Evolutionary conservation across 2,113 vertebrate species (phyloP).

Genomic region (Scopus umbretta): DNA sequence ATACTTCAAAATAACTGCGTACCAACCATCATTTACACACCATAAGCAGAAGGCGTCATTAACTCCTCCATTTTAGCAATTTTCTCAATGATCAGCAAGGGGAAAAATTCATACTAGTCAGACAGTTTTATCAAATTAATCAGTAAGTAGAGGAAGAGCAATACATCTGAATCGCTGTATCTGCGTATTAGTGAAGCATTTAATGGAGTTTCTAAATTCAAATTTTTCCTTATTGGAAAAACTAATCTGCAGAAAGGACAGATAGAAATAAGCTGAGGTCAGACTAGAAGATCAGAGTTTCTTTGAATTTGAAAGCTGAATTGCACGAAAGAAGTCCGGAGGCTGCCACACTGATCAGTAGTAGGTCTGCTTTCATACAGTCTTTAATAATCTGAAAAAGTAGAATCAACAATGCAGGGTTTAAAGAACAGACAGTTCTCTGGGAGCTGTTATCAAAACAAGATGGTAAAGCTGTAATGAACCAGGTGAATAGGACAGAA

Average conservation of each 20-base stretch:
- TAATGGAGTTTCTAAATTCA: background rate
- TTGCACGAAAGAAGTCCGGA: background rate
- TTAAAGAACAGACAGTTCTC: background rate
- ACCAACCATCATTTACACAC: background rate
- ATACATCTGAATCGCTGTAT: background rate
- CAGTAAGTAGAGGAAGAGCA: background rate
- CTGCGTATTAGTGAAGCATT: background rate
- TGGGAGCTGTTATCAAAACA: background rate
- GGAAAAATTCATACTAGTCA: background rate
- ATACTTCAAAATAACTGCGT: background rate
- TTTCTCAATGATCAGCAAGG: background rate
- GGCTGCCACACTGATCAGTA: background rate
- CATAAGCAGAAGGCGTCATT: background rate
- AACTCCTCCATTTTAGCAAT: background rate
- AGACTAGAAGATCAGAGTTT: background rate
- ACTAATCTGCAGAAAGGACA: background rate
- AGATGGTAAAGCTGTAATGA: background rate
- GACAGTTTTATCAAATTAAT: background rate
- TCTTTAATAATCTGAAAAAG: background rate
- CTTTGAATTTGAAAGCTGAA: background rate
- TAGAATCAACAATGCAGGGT: background rate
- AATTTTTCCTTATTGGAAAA: background rate
- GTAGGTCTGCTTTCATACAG: background rate
- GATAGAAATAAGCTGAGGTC: background rate
- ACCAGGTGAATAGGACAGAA: background rate